Base-by-base conservation (phyloP, 2,888 invertebrate species). In the Trissolcus brochymenae region DNA sequence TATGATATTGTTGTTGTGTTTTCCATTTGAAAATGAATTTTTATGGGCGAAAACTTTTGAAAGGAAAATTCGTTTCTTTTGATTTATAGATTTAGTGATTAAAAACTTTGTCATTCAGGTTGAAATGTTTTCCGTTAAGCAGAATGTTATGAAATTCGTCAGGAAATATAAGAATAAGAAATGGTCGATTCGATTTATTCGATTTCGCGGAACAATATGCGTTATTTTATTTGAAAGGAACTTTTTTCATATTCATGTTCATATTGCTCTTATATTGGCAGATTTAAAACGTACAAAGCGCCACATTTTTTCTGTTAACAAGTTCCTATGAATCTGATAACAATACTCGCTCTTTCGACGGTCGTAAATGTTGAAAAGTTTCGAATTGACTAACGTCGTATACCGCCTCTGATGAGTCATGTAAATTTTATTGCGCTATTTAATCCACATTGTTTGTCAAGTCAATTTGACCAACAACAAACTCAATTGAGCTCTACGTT, bases 331-430 rank as follows among this genome's bases (percentile, higher is more conserved):
- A 66, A 72, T 71, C 61, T 41, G 70, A 66, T 72, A 67, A 46
- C 57, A 21, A 29, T 57, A 55, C 59, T 62, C 62, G 54, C 67
- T 67, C 71, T 55, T 56, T 61, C 66, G 16, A 41, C 51, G 57
- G 55, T 70, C 73, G 66, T 76, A 76, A 79, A 79, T 56, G 70
- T 70, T 70, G 66, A 41, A 65, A 76, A 76, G 65, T 73, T 79
- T 72, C 53, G 57, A 73, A 79, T 79, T 79, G 76, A 71, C 70
- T 49, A 29, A 62, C 54, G 50, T 53, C 56, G 49, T 43, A 11
- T 51, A 41, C 16, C 65, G 53, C n/a, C n/a, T 57, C 57, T 54
- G 71, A 76, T 54, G 71, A 71, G 51, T 66, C 29, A 49, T 49
- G 56, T 60, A 55, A 66, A 71, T 70, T 55, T 55, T 16, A 40